These are phyloP conservation scores for Gymnoscopelus braueri DNA, from an alignment of 2,797 vertebrate species.

Conservation along the genomic window DNA sequence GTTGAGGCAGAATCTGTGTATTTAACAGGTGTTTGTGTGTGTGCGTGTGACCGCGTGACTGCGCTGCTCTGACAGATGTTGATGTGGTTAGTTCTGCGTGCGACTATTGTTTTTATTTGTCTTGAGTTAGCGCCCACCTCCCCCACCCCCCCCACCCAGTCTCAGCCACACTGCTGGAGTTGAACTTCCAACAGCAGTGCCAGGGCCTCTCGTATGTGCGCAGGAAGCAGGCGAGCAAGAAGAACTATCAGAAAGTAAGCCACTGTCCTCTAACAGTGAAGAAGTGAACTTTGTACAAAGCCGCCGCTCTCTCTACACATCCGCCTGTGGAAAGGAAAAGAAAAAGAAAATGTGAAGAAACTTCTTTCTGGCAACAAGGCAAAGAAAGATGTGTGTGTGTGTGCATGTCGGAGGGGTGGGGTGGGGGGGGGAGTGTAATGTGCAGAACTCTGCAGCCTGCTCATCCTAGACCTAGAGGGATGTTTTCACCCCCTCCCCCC, in stretches of 20 bases:
- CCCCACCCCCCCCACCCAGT: too few species aligned
- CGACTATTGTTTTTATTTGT: too few species aligned
- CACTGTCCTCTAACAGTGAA: constrained; percentile 48
- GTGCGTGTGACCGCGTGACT: background rate
- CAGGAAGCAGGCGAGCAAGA: constrained; percentile 27
- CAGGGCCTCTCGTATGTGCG: constrained; percentile 1
- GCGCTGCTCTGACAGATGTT: constrained; percentile 3
- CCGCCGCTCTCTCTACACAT: constrained; percentile 24
- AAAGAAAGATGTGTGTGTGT: constrained; percentile 43
- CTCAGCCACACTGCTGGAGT: too few species aligned
- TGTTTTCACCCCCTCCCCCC: constrained; percentile 75
- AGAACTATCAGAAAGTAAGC: constrained; percentile 52
- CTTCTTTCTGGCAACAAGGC: constrained; percentile 51
- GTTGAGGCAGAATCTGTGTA: background rate
- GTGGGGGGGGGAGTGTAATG: constrained; percentile 27
- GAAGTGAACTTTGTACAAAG: constrained; percentile 58
- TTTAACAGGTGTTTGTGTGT: constrained; percentile 2
- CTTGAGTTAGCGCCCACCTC: too few species aligned
- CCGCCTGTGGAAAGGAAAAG: constrained; percentile 41
- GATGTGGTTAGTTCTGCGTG: too few species aligned
- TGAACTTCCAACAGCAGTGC: too few species aligned
- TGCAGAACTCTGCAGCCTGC: constrained; percentile 75
- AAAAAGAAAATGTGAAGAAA: constrained; percentile 39
- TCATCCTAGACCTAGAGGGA: constrained; percentile 76
- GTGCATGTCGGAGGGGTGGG: constrained; percentile 1